Percentiles rank a stretch among this genome's conserved stretches.
Evolutionary conservation across 2,888 invertebrate species (phyloP).

Genomic region (Sphaeridia pumilis): DNA sequence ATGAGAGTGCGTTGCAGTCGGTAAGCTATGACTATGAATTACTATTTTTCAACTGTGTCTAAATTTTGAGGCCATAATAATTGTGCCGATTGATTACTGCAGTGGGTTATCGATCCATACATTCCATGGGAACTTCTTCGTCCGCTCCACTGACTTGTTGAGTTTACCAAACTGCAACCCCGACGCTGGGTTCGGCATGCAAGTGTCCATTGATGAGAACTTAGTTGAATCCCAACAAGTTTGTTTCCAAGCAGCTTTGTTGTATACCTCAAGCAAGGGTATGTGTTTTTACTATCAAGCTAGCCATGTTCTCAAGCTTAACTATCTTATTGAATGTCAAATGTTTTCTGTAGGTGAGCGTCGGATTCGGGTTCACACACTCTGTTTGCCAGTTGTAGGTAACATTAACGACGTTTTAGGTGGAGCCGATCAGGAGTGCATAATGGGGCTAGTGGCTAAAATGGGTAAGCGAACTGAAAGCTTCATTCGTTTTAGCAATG

Average conservation of each 20-base stretch:
- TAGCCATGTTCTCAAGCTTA: neutral
- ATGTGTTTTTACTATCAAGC: constrained; percentile 10
- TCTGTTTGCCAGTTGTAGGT: constrained; percentile 81
- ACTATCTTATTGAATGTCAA: neutral
- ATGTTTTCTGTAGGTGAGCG: constrained; percentile 58
- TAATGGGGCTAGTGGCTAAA: constrained; percentile 82
- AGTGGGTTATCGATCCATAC: constrained; percentile 88
- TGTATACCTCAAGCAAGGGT: constrained; percentile 91
- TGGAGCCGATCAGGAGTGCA: constrained; percentile 85
- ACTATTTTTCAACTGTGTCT: neutral
- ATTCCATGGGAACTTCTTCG: constrained; percentile 99
- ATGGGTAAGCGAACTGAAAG: constrained; percentile 75
- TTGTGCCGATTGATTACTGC: too few relatives aligned
- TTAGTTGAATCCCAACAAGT: constrained; percentile 73
- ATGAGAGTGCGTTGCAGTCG: constrained; percentile 92
- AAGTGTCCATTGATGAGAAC: constrained; percentile 87
- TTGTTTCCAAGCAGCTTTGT: constrained; percentile 93
- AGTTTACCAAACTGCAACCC: constrained; percentile 96
- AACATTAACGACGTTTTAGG: constrained; percentile 75
- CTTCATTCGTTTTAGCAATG: too few relatives aligned
- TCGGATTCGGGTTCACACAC: constrained; percentile 91
- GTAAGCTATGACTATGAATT: constrained; percentile 43
- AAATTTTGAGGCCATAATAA: neutral
- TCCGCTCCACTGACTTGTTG: constrained; percentile 89
- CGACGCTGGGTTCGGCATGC: constrained; percentile 96